Evolutionary conservation across 2,797 vertebrate genomes (phyloP), one percentile per base, ranked within the genome.

Genomic region (Phalanger gymnotis): DNA sequence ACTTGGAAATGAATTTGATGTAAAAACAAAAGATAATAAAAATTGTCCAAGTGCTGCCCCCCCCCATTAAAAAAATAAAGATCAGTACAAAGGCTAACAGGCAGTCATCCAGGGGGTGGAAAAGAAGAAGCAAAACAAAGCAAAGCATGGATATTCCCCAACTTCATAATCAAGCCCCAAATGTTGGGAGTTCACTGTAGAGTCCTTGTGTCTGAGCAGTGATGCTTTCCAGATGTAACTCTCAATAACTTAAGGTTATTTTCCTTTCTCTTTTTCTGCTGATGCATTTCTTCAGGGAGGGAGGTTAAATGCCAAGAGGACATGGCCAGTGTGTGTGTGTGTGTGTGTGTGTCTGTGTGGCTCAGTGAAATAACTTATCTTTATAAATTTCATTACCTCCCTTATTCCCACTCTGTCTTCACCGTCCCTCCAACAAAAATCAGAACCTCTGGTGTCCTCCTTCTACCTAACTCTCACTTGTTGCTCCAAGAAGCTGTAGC

Each of bases 201-300:
- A 13, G 16, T 90, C n/a, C 53, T 14, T 30, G 54, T 12, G 14
- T 89, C 31, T 51, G 7, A 25, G 28, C 96, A 47, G 54, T 52
- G 34, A 91, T 57, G 87, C 30, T 91, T 52, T 93, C 81, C 54
- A 93, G 13, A 92, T 93, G n/a, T 25, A 92, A 47, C 40, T 66
- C 81, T 30, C 22, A 53, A 61, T 55, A 94, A 11, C 73, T 30
- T 22, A 57, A 92, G 7, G 27, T 34, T 92, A 2, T 95, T n/a
- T 40, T 52, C 27, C 66, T 81, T 91, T 28, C 31, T 22, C 53
- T 91, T 52, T 94, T 91, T 91, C 91, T 94, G 55, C 47, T 54
- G 53, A 51, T 66, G n/a, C 25, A 53, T 27, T 27, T 92, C 40
- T 51, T 92, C 28, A 54, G 0, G 9, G 54, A 95, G 34, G 57